Evolutionary conservation across 2,113 vertebrate genomes (phyloP).

Genomic region (Ceuthmochares aereus): DNA sequence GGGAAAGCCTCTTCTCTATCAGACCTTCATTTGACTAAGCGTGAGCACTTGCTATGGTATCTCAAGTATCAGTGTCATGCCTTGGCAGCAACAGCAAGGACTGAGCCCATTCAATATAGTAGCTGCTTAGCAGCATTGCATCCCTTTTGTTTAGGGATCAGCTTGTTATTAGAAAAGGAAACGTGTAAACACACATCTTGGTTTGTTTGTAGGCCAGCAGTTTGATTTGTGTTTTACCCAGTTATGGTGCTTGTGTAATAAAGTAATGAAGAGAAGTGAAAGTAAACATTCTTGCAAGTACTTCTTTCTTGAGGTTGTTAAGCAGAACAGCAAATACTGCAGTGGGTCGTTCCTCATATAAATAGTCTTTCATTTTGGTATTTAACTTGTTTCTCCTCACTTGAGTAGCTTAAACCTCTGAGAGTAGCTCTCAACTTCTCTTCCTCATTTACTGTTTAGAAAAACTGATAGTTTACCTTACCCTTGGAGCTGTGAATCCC

Average conservation of each 20-base stretch:
- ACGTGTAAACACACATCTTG: not conserved
- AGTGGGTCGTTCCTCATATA: not conserved
- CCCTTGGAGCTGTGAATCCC: not conserved
- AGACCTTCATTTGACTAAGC: not conserved
- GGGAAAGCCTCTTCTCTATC: not conserved
- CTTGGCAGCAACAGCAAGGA: not conserved
- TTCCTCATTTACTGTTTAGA: not conserved
- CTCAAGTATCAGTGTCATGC: not conserved
- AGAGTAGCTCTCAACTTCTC: not conserved
- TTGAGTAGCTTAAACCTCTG: not conserved
- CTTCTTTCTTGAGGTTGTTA: not conserved
- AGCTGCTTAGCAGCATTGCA: not conserved
- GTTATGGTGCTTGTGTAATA: not conserved
- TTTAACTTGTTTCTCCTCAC: not conserved
- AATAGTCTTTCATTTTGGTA: not conserved
- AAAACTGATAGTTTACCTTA: not conserved
- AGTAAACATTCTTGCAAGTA: not conserved
- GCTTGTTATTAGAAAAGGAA: not conserved
- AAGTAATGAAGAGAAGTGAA: not conserved
- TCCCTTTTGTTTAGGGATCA: not conserved
- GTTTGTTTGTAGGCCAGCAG: not conserved
- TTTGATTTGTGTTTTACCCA: not conserved
- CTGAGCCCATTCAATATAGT: not conserved
- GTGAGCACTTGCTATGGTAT: not conserved
- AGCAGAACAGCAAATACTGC: not conserved